Evolutionary conservation across 2,797 vertebrate species (phyloP).

Genomic region (Botia kubotai): DNA sequence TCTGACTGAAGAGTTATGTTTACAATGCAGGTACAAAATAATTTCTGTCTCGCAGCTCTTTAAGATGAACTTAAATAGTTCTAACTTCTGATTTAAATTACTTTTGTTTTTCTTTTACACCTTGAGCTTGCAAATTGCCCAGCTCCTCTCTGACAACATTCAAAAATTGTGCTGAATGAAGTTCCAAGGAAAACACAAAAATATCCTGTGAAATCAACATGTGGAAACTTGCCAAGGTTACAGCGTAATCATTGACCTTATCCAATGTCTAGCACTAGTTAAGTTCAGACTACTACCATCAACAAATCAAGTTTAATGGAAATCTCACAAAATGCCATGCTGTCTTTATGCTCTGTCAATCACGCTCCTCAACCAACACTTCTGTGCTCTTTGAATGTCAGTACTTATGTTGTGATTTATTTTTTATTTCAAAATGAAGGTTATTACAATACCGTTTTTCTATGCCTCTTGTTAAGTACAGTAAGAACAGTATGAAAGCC

Average conservation of each 20-base stretch:
- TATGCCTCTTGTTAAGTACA: too few species aligned
- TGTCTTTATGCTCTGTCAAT: neutral
- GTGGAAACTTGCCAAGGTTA: neutral
- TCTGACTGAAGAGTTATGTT: neutral
- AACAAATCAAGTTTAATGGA: neutral
- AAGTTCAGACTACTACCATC: neutral
- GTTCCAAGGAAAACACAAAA: constrained; percentile 5
- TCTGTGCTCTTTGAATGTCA: neutral
- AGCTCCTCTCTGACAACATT: neutral
- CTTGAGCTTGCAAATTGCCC: neutral
- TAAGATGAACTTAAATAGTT: neutral
- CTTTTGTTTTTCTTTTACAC: neutral
- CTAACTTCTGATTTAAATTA: neutral
- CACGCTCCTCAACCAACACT: neutral
- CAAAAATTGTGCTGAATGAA: neutral
- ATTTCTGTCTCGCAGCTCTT: too few species aligned
- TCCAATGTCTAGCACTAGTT: neutral
- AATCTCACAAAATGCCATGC: neutral
- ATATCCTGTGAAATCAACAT: constrained; percentile 23
- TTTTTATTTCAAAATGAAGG: neutral
- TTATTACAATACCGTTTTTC: too few species aligned
- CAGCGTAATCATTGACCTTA: neutral
- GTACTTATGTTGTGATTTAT: neutral
- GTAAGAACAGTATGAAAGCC: too few species aligned
- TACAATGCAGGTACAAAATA: neutral